Evolutionary conservation across 2,888 invertebrate genomes (phyloP).

Genomic region (Hydriomena furcata): DNA sequence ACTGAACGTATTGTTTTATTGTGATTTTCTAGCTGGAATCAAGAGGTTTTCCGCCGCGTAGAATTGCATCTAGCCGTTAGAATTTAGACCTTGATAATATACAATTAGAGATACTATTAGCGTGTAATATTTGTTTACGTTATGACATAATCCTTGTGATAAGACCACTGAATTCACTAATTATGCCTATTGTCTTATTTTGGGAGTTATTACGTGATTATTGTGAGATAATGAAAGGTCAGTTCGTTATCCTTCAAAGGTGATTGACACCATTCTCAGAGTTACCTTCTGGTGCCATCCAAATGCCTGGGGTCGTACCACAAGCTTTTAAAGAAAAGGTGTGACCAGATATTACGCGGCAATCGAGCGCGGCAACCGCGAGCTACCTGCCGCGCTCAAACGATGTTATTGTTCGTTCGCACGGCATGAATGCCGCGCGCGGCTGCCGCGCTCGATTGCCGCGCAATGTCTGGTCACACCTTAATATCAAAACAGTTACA

Average conservation of each 20-base stretch:
- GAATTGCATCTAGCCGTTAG: conserved; percentile 12
- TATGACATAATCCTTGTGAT: conserved; percentile 35
- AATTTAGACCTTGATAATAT: conserved; percentile 17
- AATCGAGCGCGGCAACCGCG: too few relatives aligned
- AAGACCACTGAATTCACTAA: conserved; percentile 17
- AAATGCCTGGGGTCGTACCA: neutral
- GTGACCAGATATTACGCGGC: too few relatives aligned
- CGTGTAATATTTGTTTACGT: conserved; percentile 22
- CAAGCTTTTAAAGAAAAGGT: too few relatives aligned
- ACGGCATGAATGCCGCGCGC: too few relatives aligned
- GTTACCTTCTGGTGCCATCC: neutral
- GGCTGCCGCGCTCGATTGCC: too few relatives aligned
- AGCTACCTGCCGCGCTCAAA: too few relatives aligned
- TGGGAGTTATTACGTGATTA: conserved; percentile 10
- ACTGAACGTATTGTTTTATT: conserved; percentile 31
- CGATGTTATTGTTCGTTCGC: too few relatives aligned
- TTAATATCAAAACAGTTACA: too few relatives aligned
- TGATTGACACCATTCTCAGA: conserved; percentile 9
- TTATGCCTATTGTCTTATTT: conserved; percentile 23
- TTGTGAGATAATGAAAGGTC: conserved; percentile 12
- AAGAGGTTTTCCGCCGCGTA: conserved; percentile 20
- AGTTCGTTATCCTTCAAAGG: neutral
- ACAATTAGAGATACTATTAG: conserved; percentile 7
- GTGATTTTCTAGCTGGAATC: conserved; percentile 20
- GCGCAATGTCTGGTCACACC: too few relatives aligned